Base-by-base conservation (phyloP, 2,797 vertebrate species). In the Psittacula derbiana region DNA sequence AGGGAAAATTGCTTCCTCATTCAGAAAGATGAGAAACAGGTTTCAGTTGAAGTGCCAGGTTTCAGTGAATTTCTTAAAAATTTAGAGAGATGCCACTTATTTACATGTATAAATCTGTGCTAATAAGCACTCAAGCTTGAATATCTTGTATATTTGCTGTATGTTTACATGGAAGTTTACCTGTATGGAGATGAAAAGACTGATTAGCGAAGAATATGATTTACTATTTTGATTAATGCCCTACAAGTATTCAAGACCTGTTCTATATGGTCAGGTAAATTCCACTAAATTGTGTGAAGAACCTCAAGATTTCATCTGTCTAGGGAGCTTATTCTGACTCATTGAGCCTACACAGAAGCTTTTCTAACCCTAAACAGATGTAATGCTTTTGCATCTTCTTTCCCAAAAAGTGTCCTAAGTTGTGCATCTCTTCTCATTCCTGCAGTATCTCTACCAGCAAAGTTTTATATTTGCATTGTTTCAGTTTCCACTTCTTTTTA, bases 21-120 rank as follows among this genome's bases (percentile, higher is more conserved):
- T 96, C 93, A 89, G 65, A 80, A 76, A 90, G 72, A 95, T 95
- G 92, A 83, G 92, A 96, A 97, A 94, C 87, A 95, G 86, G 46
- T 83, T 96, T 87, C 50, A 65, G 38, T 46, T 36, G 40, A 91
- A 93, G 69, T 60, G 65, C 65, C 66, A 89, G 53, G 15, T 90
- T 91, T 90, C 79, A 73, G 25, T 60, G 60, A 79, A 70, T 74
- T 93, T 69, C 65, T 55, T 86, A 69, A 85, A 85, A 86, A 61
- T 4, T 28, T 46, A 80, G n/a, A 80, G 41, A 87, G 70, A 53
- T 71, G 33, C 49, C 17, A 78, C 28, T 90, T 94, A 95, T 93
- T 94, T 90, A 85, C 30, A 74, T 74, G 82, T 40, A 62, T 49
- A 88, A 80, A 64, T 80, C 38, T 19, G 67, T 74, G 52, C 14